A percentile compares a stretch with the other conserved stretches of the same genome.
Conservation (phyloP, 2,113 vertebrate genomes). For the Antechinus stuartii region DNA sequence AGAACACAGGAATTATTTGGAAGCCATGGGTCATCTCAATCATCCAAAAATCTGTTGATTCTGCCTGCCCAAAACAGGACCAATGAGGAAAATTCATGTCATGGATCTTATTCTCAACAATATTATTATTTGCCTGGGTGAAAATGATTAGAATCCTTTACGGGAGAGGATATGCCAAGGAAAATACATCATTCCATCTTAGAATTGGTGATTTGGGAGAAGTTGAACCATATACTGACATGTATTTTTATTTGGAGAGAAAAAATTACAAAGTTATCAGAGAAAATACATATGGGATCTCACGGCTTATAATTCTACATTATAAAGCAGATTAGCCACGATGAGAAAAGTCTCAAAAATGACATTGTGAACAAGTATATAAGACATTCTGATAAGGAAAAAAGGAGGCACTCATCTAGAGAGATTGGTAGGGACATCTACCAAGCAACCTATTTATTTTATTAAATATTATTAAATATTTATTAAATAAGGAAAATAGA, state of each 20-base stretch:
- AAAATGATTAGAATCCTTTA: not conserved
- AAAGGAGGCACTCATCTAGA: not conserved
- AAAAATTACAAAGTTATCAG: not conserved
- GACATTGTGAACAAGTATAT: not conserved
- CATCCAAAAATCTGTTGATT: too few species aligned
- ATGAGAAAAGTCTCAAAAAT: not conserved
- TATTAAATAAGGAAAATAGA: not conserved
- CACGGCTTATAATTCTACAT: not conserved
- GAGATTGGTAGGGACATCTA: not conserved
- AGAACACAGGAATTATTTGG: too few species aligned
- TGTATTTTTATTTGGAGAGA: not conserved
- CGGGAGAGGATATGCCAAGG: not conserved
- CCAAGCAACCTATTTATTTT: not conserved
- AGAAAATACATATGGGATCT: not conserved
- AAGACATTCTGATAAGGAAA: not conserved
- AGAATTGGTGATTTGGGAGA: not conserved
- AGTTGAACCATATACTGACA: not conserved
- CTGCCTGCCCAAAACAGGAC: too few species aligned
- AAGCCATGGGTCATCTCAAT: too few species aligned
- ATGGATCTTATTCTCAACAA: not conserved
- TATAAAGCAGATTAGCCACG: not conserved
- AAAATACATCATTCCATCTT: not conserved
- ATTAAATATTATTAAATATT: not conserved
- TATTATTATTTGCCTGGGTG: not conserved
- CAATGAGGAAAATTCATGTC: too few species aligned